A percentile compares a stretch with the other conserved stretches of the same genome.
These are phyloP conservation scores for Perca fluviatilis DNA, from an alignment of 2,113 vertebrate genomes.

Conservation along the genomic window DNA sequence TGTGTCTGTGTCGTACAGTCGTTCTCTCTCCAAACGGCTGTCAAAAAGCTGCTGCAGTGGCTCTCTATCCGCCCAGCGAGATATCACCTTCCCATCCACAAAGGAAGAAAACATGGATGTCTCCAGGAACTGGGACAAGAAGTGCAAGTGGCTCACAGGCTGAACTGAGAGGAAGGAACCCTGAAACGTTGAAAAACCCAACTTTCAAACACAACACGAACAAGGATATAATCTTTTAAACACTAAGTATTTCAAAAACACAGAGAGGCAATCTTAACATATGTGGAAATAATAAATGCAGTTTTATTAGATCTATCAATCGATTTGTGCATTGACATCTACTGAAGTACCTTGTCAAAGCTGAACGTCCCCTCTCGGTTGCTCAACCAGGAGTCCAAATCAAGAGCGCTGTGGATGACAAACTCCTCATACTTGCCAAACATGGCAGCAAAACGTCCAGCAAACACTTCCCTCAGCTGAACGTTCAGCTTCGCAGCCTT, in stretches of 20 bases:
- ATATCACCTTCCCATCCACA: conserved; percentile 97
- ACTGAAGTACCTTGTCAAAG: conserved; percentile 93
- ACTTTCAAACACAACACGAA: background rate
- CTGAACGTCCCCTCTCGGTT: conserved; percentile 95
- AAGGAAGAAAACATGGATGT: conserved; percentile 99
- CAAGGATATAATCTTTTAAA: background rate
- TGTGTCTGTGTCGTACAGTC: conserved; percentile 88
- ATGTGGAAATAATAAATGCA: background rate
- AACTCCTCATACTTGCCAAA: conserved; percentile 96
- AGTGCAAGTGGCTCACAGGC: conserved; percentile 91
- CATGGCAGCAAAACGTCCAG: conserved; percentile 92
- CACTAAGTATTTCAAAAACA: background rate
- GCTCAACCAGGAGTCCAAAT: conserved; percentile 95
- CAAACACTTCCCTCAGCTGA: conserved; percentile 95
- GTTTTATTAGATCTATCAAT: background rate
- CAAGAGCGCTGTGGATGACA: conserved; percentile 92
- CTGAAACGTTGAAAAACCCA: conserved; percentile 77
- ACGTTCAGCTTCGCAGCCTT: conserved; percentile 91
- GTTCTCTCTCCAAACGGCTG: conserved; percentile 91
- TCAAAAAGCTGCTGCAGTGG: conserved; percentile 94
- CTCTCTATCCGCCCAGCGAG: conserved; percentile 96
- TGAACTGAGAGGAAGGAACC: conserved; percentile 97
- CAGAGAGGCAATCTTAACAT: background rate
- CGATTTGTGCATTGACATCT: background rate
- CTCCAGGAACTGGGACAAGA: conserved; percentile 97